Evolutionary conservation across 1,140 invertebrate genomes (phyloP).

Genomic region (Cydia pomonella): DNA sequence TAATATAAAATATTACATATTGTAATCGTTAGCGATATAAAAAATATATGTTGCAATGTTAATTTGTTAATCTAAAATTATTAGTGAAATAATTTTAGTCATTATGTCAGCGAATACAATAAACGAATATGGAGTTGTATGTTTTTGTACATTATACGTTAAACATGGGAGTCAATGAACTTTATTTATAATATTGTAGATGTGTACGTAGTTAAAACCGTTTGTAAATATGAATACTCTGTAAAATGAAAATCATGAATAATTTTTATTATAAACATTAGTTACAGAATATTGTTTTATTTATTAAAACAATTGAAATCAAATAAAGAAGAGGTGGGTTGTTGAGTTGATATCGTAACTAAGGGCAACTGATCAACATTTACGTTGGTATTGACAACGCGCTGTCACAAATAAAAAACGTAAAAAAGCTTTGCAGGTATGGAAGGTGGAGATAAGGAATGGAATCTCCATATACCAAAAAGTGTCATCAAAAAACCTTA

Average conservation of each 20-base stretch:
- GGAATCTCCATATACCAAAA: too few relatives aligned
- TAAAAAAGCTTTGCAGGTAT: too few relatives aligned
- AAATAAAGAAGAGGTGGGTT: background rate
- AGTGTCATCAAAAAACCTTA: too few relatives aligned
- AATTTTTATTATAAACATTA: slow-evolving; percentile 78
- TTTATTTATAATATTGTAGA: slow-evolving; percentile 74
- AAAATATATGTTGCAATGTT: slow-evolving; percentile 9
- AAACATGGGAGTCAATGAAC: slow-evolving; percentile 72
- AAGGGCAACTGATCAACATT: too few relatives aligned
- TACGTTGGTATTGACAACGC: too few relatives aligned
- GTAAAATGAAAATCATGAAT: slow-evolving; percentile 80
- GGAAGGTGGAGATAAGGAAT: too few relatives aligned
- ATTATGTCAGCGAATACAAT: slow-evolving; percentile 49
- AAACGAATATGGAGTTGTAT: slow-evolving; percentile 46
- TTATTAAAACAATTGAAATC: slow-evolving; percentile 40
- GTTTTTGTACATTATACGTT: slow-evolving; percentile 66
- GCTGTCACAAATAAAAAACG: too few relatives aligned
- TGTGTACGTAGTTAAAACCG: slow-evolving; percentile 73
- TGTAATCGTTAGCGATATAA: background rate
- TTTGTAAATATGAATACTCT: slow-evolving; percentile 79
- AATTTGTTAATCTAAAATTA: slow-evolving; percentile 20
- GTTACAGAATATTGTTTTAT: slow-evolving; percentile 77
- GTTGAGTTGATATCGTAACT: too few relatives aligned
- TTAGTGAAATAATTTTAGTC: slow-evolving; percentile 40
- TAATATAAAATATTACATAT: slow-evolving; percentile 33